Conservation (phyloP, 2,797 vertebrate genomes). For the Syngnathus acus region DNA sequence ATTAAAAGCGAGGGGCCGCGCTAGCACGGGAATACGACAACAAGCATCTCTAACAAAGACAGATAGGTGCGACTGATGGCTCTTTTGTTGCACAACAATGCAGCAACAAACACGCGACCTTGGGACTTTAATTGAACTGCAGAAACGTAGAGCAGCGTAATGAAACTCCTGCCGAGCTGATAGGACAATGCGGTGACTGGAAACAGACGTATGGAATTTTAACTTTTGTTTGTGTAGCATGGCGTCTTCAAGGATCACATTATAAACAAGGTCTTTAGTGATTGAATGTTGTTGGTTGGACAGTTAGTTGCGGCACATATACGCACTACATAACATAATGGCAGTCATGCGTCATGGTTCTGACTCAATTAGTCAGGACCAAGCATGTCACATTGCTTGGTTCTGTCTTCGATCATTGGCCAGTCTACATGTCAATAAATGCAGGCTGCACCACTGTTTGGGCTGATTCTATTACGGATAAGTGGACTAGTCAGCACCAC, state of each 20-base stretch:
- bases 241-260: conserved; percentile 11
- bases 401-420: neutral
- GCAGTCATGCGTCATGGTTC: neutral
- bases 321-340: neutral
- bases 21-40: conserved; percentile 38
- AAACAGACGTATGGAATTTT: conserved; percentile 24
- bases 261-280: neutral
- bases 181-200: conserved; percentile 13
- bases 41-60: conserved; percentile 68
- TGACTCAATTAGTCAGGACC: neutral
- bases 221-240: conserved; percentile 30
- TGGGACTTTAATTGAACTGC: conserved; percentile 63
- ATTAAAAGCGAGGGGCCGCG: conserved; percentile 44
- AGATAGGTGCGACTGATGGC: conserved; percentile 56
- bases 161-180: conserved; percentile 25
- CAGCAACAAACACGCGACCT: conserved; percentile 46
- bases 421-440: neutral
- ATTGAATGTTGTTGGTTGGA: neutral
- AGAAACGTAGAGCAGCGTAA: conserved; percentile 34
- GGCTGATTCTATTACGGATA: neutral
- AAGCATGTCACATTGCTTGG: neutral
- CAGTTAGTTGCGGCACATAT: neutral
- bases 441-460: neutral
- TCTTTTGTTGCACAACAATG: conserved; percentile 12
- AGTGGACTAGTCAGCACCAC: neutral